These are phyloP conservation scores for Poecilus cupreus DNA, from an alignment of 2,888 invertebrate genomes.

Conservation along the genomic window DNA sequence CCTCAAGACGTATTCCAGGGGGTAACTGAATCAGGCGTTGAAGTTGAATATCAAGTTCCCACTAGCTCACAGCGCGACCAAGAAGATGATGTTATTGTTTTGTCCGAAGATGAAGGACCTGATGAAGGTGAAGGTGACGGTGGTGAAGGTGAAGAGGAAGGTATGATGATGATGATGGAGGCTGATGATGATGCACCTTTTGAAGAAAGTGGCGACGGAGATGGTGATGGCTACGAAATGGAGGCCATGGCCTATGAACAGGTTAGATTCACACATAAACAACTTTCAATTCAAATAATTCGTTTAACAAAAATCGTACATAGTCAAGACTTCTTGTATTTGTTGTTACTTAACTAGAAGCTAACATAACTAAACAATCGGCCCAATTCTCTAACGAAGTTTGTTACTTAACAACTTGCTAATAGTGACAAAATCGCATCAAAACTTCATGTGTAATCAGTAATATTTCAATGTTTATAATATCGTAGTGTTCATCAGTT, in stretches of 20 bases:
- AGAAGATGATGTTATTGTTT: constrained; percentile 87
- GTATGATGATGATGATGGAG: constrained; percentile 77
- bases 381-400: too few species aligned
- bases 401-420: too few species aligned
- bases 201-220: constrained; percentile 74
- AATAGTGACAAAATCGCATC: too few species aligned
- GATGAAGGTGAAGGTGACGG: constrained; percentile 74
- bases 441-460: too few species aligned
- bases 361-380: too few species aligned
- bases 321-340: too few species aligned
- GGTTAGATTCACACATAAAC: neutral
- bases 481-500: too few species aligned
- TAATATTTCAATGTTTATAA: too few species aligned
- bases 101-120: constrained; percentile 84
- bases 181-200: constrained; percentile 73
- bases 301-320: too few species aligned
- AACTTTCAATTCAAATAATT: too few species aligned
- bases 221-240: constrained; percentile 76
- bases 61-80: constrained; percentile 92
- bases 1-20: constrained; percentile 67
- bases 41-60: constrained; percentile 89
- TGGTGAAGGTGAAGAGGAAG: constrained; percentile 74
- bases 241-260: constrained; percentile 71
- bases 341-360: too few species aligned
- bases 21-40: constrained; percentile 78